Base-by-base conservation (phyloP, 2,797 vertebrate genomes). In the Spinus olivaceus region DNA sequence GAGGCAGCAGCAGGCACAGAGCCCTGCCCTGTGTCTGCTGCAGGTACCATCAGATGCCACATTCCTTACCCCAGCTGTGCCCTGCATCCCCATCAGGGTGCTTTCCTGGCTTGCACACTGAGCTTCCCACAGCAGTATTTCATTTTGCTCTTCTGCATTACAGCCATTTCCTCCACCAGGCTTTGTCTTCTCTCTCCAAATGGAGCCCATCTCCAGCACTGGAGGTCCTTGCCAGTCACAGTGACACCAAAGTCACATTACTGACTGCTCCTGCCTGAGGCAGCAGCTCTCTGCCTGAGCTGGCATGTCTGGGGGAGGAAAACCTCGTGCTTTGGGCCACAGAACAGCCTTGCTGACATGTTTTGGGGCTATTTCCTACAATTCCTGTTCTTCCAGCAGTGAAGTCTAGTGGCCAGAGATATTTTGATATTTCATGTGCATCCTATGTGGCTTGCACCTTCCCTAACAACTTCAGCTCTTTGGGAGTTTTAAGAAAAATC, bases 221-320 rank as follows among this genome's bases (percentile, higher is more conserved):
- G 25, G 2, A 60, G 50, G 44, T 66, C 44, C 49, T 44, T 50
- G 37, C 23, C 44, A 51, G 49, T 19, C 50, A 12, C 42, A 5
- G 14, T 15, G 56, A 47, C n/a, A 16, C 16, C 6, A 4, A 1
- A 0, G 0, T 33, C 41, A 42, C 46, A 8, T 10, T 3, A 0
- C 50, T 65, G 11, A 23, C 35, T 33, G n/a, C 69, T 63, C 32
- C 63, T 78, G 47, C 50, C 61, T 22, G 5, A 9, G 50, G 27
- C 84, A 76, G 61, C 50, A 59, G 64, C 20, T n/a, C 17, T 84
- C 74, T 14, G 54, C 42, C 49, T 65, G 54, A 83, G 57, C 81
- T 56, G n/a, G 44, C 53, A 12, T 1, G 13, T 22, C 64, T 28
- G 0, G 0, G 8, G 7, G 15, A 50, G 56, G 33, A 66, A 83